phyloP scores from a whole-genome alignment of 2,797 vertebrate species.

The Phalanger gymnotis region DNA sequence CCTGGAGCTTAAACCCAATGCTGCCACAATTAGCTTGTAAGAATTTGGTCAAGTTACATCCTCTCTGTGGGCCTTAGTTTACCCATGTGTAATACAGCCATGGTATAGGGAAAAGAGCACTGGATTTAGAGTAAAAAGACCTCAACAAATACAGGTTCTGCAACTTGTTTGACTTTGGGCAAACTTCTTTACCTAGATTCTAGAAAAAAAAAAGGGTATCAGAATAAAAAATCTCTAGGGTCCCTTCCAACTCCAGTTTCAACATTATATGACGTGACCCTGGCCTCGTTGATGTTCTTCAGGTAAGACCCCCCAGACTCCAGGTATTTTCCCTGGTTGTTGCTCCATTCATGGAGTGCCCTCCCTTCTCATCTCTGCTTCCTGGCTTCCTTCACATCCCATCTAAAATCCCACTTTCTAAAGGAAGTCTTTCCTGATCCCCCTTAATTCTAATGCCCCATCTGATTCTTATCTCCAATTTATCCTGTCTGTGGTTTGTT shows the following conservation, averaged over 20 bases:
- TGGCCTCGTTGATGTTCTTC: background rate
- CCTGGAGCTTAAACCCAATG: background rate
- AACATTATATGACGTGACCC: background rate
- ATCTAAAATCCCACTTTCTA: background rate
- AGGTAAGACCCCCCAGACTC: background rate
- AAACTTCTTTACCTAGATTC: background rate
- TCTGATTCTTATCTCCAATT: background rate
- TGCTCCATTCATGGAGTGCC: background rate
- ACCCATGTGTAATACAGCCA: background rate
- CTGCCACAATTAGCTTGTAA: background rate
- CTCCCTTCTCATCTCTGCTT: background rate
- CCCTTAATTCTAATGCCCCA: background rate
- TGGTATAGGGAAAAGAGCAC: background rate
- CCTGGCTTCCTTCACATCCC: background rate
- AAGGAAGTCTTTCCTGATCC: background rate
- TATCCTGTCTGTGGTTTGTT: background rate
- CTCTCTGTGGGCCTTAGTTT: background rate
- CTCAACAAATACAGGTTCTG: background rate
- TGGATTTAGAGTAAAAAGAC: background rate
- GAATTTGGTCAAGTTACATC: background rate
- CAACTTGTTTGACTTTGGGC: background rate
- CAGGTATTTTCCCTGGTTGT: background rate
- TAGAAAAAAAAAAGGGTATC: background rate
- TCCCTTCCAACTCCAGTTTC: background rate
- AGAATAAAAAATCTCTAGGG: background rate